Percentiles rank a stretch among this genome's conserved stretches.
These are phyloP conservation scores for Chitala chitala DNA, from an alignment of 2,113 vertebrate species.

Conservation along the genomic window DNA sequence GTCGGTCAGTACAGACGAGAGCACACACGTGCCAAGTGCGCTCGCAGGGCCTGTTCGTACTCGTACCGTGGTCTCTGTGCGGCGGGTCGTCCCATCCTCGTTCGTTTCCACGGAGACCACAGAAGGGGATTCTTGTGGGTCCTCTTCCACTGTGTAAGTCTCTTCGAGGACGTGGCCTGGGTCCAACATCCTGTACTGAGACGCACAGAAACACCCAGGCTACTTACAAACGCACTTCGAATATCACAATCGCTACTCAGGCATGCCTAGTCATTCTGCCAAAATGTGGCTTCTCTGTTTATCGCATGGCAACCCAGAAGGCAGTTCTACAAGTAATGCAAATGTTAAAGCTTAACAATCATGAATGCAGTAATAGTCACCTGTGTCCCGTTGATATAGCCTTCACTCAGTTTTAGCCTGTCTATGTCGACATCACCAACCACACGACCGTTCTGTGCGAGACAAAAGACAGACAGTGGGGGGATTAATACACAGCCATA, in stretches of 20 bases:
- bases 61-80: slow-evolving; percentile 83
- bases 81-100: slow-evolving; percentile 84
- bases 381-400: slow-evolving; percentile 23
- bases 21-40: background rate
- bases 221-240: background rate
- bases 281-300: no score
- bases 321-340: no score
- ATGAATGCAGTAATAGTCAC: background rate
- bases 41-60: background rate
- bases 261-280: no score
- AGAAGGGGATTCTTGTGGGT: slow-evolving; percentile 73
- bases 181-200: slow-evolving; percentile 83
- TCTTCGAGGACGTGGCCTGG: slow-evolving; percentile 84
- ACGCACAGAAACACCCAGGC: background rate
- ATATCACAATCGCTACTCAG: no score
- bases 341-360: no score
- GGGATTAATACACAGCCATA: background rate
- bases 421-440: slow-evolving; percentile 25
- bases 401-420: slow-evolving; percentile 20
- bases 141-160: slow-evolving; percentile 76
- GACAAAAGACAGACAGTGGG: background rate
- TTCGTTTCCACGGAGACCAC: slow-evolving; percentile 76
- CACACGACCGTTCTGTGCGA: slow-evolving; percentile 15
- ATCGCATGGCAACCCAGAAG: no score
- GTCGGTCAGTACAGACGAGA: background rate